phyloP scores from a whole-genome alignment of 1,140 invertebrate species.

The Paraescarpia echinospica region DNA sequence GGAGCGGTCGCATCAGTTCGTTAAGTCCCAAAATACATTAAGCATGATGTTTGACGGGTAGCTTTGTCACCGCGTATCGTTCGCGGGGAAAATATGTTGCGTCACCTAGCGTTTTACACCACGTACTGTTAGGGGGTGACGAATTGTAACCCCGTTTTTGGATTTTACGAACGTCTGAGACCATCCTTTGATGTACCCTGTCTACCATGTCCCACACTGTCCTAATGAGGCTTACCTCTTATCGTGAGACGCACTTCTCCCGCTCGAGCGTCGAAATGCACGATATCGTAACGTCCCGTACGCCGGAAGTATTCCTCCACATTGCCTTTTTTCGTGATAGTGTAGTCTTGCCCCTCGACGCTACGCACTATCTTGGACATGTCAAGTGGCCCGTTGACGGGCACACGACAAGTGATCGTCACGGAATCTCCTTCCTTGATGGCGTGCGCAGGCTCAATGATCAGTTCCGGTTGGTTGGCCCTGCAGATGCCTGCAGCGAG shows the following conservation, averaged over 20 bases:
- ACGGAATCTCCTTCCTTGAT: neutral
- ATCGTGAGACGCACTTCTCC: neutral
- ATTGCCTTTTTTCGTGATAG: neutral
- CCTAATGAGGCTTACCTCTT: neutral
- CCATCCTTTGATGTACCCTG: no score
- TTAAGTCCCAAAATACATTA: no score
- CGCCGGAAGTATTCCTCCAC: neutral
- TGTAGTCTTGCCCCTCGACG: neutral
- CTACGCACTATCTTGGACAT: neutral
- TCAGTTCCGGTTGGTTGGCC: neutral
- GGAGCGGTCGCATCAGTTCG: no score
- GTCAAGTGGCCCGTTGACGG: neutral
- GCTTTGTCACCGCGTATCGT: no score
- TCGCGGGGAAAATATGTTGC: no score
- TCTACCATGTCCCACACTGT: no score
- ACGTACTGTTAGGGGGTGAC: no score
- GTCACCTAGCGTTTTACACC: no score
- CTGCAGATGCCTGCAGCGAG: neutral
- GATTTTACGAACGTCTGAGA: no score
- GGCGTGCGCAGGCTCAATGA: neutral
- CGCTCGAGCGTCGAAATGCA: neutral
- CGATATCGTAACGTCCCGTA: neutral
- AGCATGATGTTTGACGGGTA: no score
- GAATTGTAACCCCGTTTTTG: no score
- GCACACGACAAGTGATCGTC: neutral